A percentile compares a stretch with the other conserved stretches of the same genome.
Conservation (phyloP, 1,140 invertebrate genomes). For the Steinernema khuongi region DNA sequence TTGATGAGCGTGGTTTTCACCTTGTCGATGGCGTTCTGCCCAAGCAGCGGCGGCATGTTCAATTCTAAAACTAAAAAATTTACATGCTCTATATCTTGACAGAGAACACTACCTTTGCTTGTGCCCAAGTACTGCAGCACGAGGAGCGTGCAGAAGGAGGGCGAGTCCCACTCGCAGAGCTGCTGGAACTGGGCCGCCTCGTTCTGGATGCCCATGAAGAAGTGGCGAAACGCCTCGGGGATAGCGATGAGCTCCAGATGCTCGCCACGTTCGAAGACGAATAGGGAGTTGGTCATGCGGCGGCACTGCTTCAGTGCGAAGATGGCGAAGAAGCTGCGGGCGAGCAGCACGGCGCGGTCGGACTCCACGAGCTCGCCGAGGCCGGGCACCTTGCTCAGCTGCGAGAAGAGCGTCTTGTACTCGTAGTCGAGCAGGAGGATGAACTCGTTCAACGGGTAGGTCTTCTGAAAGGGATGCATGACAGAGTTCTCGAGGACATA, state of each 20-base stretch:
- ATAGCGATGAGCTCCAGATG: constrained; percentile 29
- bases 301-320: constrained; percentile 47
- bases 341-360: constrained; percentile 42
- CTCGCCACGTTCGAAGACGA: constrained; percentile 50
- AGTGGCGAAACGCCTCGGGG: constrained; percentile 39
- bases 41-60: constrained; percentile 35
- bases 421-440: constrained; percentile 44
- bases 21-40: constrained; percentile 41
- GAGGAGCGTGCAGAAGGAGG: constrained; percentile 45
- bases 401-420: constrained; percentile 34
- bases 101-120: constrained; percentile 30
- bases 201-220: constrained; percentile 42
- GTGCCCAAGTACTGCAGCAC: constrained; percentile 48
- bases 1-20: constrained; percentile 56
- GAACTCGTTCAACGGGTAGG: neutral
- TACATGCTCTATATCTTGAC: constrained; percentile 9
- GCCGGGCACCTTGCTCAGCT: constrained; percentile 47
- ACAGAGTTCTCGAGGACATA: too few relatives aligned
- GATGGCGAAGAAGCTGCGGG: constrained; percentile 54
- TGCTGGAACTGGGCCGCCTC: constrained; percentile 34
- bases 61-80: constrained; percentile 33
- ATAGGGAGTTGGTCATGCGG: constrained; percentile 25
- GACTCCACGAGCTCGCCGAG: constrained; percentile 38
- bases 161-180: constrained; percentile 50
- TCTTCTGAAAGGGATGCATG: neutral